Percentiles rank a stretch among this genome's conserved stretches.
Conservation (phyloP, 2,113 vertebrate species). For the Aegithalos caudatus region DNA sequence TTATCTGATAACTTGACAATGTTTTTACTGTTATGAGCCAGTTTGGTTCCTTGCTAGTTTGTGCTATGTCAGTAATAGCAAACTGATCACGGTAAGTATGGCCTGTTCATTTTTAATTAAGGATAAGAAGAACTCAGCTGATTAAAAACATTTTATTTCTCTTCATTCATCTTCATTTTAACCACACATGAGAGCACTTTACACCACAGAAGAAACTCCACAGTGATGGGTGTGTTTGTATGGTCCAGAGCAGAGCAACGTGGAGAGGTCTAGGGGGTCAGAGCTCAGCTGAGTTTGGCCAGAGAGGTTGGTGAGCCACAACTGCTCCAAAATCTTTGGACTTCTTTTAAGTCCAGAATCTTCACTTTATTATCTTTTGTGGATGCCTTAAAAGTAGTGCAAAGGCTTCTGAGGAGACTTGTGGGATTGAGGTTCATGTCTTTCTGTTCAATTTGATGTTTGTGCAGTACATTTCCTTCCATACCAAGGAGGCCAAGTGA, state of each 20-base stretch:
- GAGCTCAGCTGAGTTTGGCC: not conserved
- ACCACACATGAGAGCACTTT: not conserved
- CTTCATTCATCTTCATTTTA: not conserved
- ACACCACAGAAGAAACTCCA: not conserved
- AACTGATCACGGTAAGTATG: not conserved
- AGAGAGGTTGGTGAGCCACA: not conserved
- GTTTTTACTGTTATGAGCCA: not conserved
- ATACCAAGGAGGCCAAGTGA: fast-evolving
- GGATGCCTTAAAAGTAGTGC: not conserved
- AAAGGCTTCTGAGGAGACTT: not conserved
- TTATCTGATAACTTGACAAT: not conserved
- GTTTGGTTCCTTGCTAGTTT: not conserved
- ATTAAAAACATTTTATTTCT: not conserved
- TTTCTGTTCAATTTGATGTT: not conserved
- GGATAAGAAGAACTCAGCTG: not conserved
- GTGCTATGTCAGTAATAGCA: not conserved
- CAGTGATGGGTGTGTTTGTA: not conserved
- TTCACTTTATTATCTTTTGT: not conserved
- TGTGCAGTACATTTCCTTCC: not conserved
- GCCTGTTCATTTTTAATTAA: not conserved
- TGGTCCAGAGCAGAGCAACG: not conserved
- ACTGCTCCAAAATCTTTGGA: not conserved
- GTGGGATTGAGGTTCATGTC: not conserved
- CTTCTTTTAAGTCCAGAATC: not conserved
- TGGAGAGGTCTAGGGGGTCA: not conserved